These are phyloP conservation scores for Pemphredon lugubris DNA, from an alignment of 2,888 invertebrate genomes.

Conservation along the genomic window DNA sequence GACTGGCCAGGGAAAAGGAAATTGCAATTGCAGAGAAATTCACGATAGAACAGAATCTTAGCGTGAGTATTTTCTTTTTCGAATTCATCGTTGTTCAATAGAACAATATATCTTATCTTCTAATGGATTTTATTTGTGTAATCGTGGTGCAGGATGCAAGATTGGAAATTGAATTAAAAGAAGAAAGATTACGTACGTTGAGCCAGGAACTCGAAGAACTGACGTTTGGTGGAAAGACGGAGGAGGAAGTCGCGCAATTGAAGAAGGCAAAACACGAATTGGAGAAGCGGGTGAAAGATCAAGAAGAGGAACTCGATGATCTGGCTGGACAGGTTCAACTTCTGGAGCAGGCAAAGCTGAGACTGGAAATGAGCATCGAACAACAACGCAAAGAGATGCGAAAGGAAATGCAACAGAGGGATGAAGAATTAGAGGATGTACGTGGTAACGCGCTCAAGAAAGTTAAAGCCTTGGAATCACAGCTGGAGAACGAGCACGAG, in stretches of 20 bases:
- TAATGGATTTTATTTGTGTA: too few relatives aligned
- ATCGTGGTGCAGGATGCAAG: conserved; percentile 87
- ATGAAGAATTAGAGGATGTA: conserved; percentile 96
- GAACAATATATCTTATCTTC: too few relatives aligned
- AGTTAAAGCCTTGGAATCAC: conserved; percentile 94
- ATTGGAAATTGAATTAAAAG: conserved; percentile 93
- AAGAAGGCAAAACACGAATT: conserved; percentile 93
- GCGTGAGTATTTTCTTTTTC: conserved; percentile 84
- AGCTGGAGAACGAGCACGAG: conserved; percentile 96
- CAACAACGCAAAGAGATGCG: conserved; percentile 95
- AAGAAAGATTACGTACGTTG: conserved; percentile 90
- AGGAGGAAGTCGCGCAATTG: conserved; percentile 92
- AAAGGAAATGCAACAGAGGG: conserved; percentile 93
- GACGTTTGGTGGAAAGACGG: conserved; percentile 89
- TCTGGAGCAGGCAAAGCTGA: conserved; percentile 94
- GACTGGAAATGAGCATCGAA: conserved; percentile 96
- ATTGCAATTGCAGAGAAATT: conserved; percentile 93
- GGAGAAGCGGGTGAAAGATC: conserved; percentile 91
- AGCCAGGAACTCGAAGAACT: conserved; percentile 93
- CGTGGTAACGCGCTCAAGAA: conserved; percentile 95
- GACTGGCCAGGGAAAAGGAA: conserved; percentile 92
- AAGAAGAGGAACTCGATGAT: conserved; percentile 98
- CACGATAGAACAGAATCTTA: conserved; percentile 91
- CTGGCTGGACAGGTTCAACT: conserved; percentile 94
- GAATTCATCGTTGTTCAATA: neutral